Evolutionary conservation across 2,888 invertebrate genomes (phyloP), one percentile per base, ranked within the genome.

Genomic region (Epirrita christyi): DNA sequence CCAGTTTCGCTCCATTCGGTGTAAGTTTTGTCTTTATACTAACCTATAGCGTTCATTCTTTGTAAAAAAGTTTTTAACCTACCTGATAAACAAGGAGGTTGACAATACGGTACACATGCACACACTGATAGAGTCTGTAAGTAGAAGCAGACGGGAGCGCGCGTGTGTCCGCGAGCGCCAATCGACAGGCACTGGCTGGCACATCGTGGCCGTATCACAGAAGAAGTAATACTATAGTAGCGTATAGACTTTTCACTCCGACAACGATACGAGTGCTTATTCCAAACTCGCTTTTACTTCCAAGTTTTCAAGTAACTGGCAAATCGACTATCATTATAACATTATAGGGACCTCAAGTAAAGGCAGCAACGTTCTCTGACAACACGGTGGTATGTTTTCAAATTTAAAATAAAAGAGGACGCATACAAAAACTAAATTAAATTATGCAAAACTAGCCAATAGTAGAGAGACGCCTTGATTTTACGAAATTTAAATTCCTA

Each of bases 71-170:
- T 81, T 81, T 75, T 75, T 76, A 76, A 82, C 88, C 88, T 90
- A 90, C 89, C 89, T 90, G 89, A 88, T 87, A 86, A 85, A 88
- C 88, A 89, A 88, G 86, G 87, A 85, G 85, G 82, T 83, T 84
- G 86, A 80, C 81, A 81, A 80, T 83, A 78, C 81, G 77, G 73
- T 77, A 85, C 83, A 81, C 84, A 86, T 84, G 80, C 83, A 83
- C 86, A 81, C 85, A 84, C 80, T 68, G 78, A 77, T 76, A 83
- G 83, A 81, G 73, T 70, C 64, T 74, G 80, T 75, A 4, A n/a
- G 21, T 21, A 73, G 71, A 70, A 68, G 75, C 70, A 66, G 71
- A 68, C 75, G 75, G 68, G 68, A 71, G 73, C 71, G 71, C 72
- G 81, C 88, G 89, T 84, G 85, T 83, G 76, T 70, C 75, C 83